Conservation (phyloP, 2,888 invertebrate genomes). For the Achlya flavicornis region DNA sequence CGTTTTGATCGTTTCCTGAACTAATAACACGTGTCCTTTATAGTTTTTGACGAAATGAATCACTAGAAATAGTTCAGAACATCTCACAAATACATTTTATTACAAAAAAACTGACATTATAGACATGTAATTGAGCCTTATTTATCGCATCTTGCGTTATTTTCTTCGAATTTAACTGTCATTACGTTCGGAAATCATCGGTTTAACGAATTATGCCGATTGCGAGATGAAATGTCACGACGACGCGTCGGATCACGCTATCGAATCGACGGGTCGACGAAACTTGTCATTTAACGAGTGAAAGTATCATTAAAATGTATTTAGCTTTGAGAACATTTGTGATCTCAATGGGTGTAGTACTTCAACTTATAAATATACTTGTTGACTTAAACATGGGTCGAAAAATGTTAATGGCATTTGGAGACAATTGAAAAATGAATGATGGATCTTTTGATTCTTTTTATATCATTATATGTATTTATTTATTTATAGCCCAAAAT, state of each 20-base stretch:
- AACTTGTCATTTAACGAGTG: slow-evolving; percentile 28
- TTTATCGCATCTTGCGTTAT: slow-evolving; percentile 6
- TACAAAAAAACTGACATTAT: neutral
- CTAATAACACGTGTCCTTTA: slow-evolving; percentile 32
- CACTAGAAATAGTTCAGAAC: slow-evolving; percentile 17
- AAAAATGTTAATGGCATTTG: neutral
- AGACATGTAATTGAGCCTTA: neutral
- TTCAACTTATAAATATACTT: slow-evolving; percentile 12
- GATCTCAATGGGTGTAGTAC: slow-evolving; percentile 15
- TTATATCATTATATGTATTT: neutral
- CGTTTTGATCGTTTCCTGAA: slow-evolving; percentile 44
- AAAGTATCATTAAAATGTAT: slow-evolving; percentile 42
- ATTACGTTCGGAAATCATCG: slow-evolving; percentile 11
- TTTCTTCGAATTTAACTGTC: slow-evolving; percentile 1
- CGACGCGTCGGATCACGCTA: slow-evolving; percentile 19
- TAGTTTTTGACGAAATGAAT: slow-evolving; percentile 27
- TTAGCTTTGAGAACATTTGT: slow-evolving; percentile 29
- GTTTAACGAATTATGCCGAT: neutral
- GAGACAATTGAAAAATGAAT: neutral
- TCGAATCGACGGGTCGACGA: slow-evolving; percentile 26
- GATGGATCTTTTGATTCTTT: neutral
- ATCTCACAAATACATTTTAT: neutral
- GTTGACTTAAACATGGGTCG: neutral
- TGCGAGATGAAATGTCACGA: slow-evolving; percentile 12
- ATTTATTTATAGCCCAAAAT: no score